Evolutionary conservation across 2,113 vertebrate species (phyloP), one percentile per base, ranked within the genome.

Genomic region (Camelus bactrianus): DNA sequence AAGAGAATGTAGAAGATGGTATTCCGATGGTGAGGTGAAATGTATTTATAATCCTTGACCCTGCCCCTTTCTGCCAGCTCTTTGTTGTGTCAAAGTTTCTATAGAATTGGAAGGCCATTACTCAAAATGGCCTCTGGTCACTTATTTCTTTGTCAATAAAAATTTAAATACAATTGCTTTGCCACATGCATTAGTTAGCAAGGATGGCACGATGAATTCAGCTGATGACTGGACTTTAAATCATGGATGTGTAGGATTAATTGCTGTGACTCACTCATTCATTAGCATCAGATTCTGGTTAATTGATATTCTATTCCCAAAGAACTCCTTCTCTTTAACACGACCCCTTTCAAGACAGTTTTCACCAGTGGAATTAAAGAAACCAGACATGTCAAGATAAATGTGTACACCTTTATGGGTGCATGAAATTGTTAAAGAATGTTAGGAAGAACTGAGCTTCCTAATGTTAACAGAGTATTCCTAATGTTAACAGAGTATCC

Each of bases 151-250:
- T 32, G 17, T 83, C 38, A 50, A 16, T 28, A 77, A 50, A 79
- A 92, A 56, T 26, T 89, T 69, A 95, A 77, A 60, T 83, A 65
- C 35, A 95, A 28, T 72, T 82, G 64, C 58, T 79, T 54, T 72
- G 62, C 35, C 48, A 72, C 28, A 35, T 52, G 35, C 81, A 46
- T 60, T 91, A 76, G n/a, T 20, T 46, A 67, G 12, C 28, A 77
- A 77, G 16, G 11, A 67, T 62, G 52, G n/a, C 26, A 19, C 30
- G 11, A 82, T 35, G 38, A 89, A 46, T 9, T 75, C 58, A 77
- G 30, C 58, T 46, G 13, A 11, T 64, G 28, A 42, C 20, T 38
- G 65, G 9, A 85, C 20, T 93, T 88, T 50, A 82, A 42, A 75
- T 20, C 14, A 32, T 75, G 8, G n/a, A 48, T 69, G 20, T n/a